Base-by-base conservation (phyloP, 2,888 invertebrate genomes). In the Phortica magna region DNA sequence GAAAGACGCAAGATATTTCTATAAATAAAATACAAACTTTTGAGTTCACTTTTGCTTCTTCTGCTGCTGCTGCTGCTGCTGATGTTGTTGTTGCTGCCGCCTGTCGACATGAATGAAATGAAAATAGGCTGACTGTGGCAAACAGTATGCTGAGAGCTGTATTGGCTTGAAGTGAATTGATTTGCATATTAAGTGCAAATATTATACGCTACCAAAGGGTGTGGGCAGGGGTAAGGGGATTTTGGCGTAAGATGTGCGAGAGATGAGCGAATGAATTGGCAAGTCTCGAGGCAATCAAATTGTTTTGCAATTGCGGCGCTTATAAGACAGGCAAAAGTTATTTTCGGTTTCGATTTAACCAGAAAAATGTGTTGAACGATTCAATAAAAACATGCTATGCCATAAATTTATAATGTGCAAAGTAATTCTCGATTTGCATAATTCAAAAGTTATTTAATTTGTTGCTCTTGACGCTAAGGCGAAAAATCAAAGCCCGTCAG, bases 111-210 rank as follows among this genome's bases (percentile, higher is more conserved):
- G 42, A 41, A 67, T 67, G 67, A 67, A 65, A 65, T 67, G 67
- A 67, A 65, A 65, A 67, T 65, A 41, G n/a, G 39, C 39, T 31
- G 41, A 12, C 41, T 14, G 42, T 19, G 64, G 31, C 64, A 31
- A 14, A 64, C 64, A 14, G 14, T 48, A 22, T 19, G 22, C 70
- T 17, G 43, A 43, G 14, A 43, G 14, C 43, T 39, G 22, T 22
- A 65, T 43, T 48, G 41, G 31, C n/a, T 14, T n/a, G 42, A 59
- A 39, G 42, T 7, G 42, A 76, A 78, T 80, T 78, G 76, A 83
- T 80, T 84, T 84, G 80, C 79, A 83, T 84, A 81, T 77, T 68
- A 68, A 43, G 68, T 39, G 68, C 43, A 68, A 68, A 68, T 39
- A 68, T 68, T 43, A 43, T 43, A 68, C 22, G 55, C 70, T 64